phyloP scores from a whole-genome alignment of 1,140 invertebrate genomes.

The Ectropis grisescens region DNA sequence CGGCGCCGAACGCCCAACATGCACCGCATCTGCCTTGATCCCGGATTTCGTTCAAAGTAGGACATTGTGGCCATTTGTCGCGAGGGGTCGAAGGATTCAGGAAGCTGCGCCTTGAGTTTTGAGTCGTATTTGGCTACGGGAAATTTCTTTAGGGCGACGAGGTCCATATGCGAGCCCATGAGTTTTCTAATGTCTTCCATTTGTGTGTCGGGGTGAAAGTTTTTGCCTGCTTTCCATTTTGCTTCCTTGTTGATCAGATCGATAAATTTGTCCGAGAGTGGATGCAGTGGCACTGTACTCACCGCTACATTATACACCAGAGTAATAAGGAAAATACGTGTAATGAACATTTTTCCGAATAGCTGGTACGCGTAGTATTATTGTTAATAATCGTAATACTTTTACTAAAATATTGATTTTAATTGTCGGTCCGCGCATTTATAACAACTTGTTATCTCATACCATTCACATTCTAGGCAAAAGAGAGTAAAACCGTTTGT shows the following conservation, averaged over 20 bases:
- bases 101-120: constrained; percentile 56
- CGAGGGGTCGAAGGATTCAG: constrained; percentile 83
- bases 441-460: no score
- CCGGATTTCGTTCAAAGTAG: constrained; percentile 75
- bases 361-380: no score
- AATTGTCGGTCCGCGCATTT: no score
- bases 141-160: no score
- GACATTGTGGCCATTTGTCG: constrained; percentile 84
- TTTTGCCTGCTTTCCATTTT: background rate
- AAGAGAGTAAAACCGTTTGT: no score
- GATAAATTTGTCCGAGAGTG: background rate
- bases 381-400: no score
- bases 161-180: background rate
- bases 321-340: no score
- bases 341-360: no score
- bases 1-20: constrained; percentile 89
- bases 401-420: no score
- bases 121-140: background rate
- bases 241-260: background rate
- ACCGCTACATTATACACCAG: no score
- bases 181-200: background rate
- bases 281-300: no score
- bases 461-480: no score
- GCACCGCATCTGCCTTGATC: constrained; percentile 61
- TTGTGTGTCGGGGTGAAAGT: background rate